A percentile compares a stretch with the other conserved stretches of the same genome.
Conservation (phyloP, 2,888 invertebrate genomes). For the Hyalella azteca region DNA sequence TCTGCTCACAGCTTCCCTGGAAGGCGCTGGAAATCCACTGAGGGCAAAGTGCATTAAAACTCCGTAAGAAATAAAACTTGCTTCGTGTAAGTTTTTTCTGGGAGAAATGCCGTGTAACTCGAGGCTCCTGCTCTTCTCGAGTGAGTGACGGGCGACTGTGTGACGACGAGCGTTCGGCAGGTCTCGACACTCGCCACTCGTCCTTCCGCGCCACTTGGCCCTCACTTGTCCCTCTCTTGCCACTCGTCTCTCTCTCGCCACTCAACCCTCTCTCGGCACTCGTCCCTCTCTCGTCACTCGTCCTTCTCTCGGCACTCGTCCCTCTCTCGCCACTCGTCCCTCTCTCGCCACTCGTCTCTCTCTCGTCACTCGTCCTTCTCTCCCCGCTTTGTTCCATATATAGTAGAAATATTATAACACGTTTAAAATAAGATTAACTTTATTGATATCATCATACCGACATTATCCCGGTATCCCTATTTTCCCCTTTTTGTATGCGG, state of each 20-base stretch:
- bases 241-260: too few species aligned
- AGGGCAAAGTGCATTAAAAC: not conserved
- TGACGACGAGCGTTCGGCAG: not conserved
- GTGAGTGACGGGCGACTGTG: not conserved
- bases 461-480: not conserved
- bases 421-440: not conserved
- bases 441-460: not conserved
- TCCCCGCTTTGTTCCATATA: too few species aligned
- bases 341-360: too few species aligned
- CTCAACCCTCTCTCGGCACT: too few species aligned
- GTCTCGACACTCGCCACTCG: not conserved
- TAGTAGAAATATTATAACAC: too few species aligned
- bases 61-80: not conserved
- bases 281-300: too few species aligned
- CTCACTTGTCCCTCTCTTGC: too few species aligned
- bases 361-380: too few species aligned
- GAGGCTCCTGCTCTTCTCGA: not conserved
- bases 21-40: too few species aligned
- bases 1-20: too few species aligned
- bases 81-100: not conserved
- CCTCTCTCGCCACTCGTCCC: too few species aligned
- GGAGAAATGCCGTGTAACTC: conserved; percentile 3
- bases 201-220: too few species aligned
- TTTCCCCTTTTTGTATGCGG: not conserved
- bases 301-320: not conserved